Evolutionary conservation across 2,888 invertebrate genomes (phyloP), one percentile per base, ranked within the genome.

Genomic region (Cryptocheilus praepositus): DNA sequence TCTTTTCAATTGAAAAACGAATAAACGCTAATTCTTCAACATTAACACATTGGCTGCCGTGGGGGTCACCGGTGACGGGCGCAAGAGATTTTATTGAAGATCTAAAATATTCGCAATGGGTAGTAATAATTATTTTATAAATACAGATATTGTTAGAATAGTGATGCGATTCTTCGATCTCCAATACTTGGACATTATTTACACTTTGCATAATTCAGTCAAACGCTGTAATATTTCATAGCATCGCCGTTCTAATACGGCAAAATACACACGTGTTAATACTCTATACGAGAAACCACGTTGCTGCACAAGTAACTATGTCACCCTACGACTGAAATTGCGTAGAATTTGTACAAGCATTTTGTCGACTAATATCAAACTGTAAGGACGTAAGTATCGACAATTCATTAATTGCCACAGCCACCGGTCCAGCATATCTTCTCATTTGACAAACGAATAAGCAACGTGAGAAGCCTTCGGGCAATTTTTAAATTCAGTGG

Each of bases 281-380:
- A 36, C 96, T 96, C 98, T 99, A 99, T 49, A 98, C 92, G 89
- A 97, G 96, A 44, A 99, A 90, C 94, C 96, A 96, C 51, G 98
- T 98, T 51, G 98, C 97, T 59, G 97, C 96, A 89, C 98, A 98
- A 0, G 98, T 98, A 5, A 98, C 98, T 85, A 99, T 98, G 88
- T 99, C 98, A 21, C 99, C 98, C 94, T 95, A 82, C 0, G 84
- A 70, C 83, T 54, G 72, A 74, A n/a, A 63, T 18, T 36, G 64
- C 28, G 51, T 49, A 54, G n/a, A 28, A 15, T 21, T 21, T 58
- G 13, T 59, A 59, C 3, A 51, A n/a, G 5, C 13, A 15, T 16
- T 3, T 16, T 25, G 3, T 25, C n/a, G n/a, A 13, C n/a, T 45
- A 49, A 11, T 16, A 3, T 16, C 11, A 36, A 36, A 36, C 13